Conservation (phyloP, 2,888 invertebrate species). For the Platerodrilus igneus region DNA sequence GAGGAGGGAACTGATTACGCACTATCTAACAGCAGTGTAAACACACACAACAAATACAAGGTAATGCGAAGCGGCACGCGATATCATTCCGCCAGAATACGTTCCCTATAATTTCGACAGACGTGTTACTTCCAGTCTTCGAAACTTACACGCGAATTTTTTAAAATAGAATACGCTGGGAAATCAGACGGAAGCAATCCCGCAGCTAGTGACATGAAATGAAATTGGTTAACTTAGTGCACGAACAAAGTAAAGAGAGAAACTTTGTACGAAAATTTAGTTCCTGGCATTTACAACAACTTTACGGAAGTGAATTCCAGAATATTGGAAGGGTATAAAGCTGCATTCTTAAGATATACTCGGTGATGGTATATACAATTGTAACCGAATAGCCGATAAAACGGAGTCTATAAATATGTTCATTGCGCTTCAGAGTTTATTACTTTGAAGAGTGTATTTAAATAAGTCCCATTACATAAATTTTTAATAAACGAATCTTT, state of each 20-base stretch:
- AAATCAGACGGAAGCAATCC: constrained; percentile 9
- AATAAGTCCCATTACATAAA: too few species aligned
- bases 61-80: constrained; percentile 35
- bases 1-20: constrained; percentile 32
- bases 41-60: constrained; percentile 32
- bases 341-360: too few species aligned
- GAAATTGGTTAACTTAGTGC: constrained; percentile 8
- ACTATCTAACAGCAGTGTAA: constrained; percentile 34
- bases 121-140: constrained; percentile 16
- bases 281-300: too few species aligned
- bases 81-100: constrained; percentile 32
- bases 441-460: too few species aligned
- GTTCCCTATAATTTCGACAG: constrained; percentile 17
- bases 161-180: constrained; percentile 2
- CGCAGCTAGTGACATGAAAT: constrained; percentile 5
- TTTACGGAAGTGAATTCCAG: too few species aligned
- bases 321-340: too few species aligned
- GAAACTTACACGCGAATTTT: constrained; percentile 11
- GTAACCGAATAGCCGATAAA: too few species aligned
- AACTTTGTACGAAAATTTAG: too few species aligned
- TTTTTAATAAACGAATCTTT: too few species aligned
- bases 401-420: too few species aligned
- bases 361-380: too few species aligned
- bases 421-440: too few species aligned
- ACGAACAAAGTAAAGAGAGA: constrained; percentile 9